These are phyloP conservation scores for Catocala sponsa DNA, from an alignment of 2,888 invertebrate species.

Conservation along the genomic window DNA sequence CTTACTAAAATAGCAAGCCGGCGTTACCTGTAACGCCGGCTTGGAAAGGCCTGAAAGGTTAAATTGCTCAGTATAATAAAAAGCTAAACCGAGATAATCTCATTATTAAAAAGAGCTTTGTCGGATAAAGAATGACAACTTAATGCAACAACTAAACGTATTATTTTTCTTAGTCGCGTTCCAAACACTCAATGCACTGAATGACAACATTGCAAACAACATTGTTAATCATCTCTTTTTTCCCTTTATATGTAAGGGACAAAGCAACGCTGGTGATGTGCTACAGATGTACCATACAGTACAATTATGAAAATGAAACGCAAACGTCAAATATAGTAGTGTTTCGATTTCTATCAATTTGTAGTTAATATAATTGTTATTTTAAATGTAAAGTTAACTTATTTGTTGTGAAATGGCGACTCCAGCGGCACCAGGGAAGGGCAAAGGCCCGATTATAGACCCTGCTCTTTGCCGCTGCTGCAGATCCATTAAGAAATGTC, in stretches of 20 bases:
- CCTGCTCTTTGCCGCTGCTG: slow-evolving; percentile 80
- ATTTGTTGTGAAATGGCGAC: slow-evolving; percentile 54
- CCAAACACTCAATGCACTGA: too few species aligned
- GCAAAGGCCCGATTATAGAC: slow-evolving; percentile 74
- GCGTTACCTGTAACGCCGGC: too few species aligned
- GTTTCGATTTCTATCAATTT: slow-evolving; percentile 30
- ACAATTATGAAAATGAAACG: slow-evolving; percentile 3
- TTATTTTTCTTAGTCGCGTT: too few species aligned
- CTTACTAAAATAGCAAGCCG: too few species aligned
- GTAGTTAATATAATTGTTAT: slow-evolving; percentile 19
- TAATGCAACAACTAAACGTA: too few species aligned
- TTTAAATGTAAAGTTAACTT: slow-evolving; percentile 45
- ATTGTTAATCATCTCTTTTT: slow-evolving; percentile 3
- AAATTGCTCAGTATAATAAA: too few species aligned
- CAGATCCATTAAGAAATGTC: slow-evolving; percentile 80
- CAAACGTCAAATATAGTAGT: slow-evolving; percentile 16
- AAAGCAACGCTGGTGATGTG: slow-evolving; percentile 5
- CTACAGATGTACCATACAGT: slow-evolving; percentile 10
- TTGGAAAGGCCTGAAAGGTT: too few species aligned
- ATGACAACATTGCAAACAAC: too few species aligned
- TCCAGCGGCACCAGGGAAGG: slow-evolving; percentile 42
- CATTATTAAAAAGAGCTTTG: too few species aligned
- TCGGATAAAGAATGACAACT: too few species aligned
- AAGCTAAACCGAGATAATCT: too few species aligned
- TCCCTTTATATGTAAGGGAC: not conserved